Base-by-base conservation (phyloP, 2,113 vertebrate species). In the Archocentrus centrarchus region DNA sequence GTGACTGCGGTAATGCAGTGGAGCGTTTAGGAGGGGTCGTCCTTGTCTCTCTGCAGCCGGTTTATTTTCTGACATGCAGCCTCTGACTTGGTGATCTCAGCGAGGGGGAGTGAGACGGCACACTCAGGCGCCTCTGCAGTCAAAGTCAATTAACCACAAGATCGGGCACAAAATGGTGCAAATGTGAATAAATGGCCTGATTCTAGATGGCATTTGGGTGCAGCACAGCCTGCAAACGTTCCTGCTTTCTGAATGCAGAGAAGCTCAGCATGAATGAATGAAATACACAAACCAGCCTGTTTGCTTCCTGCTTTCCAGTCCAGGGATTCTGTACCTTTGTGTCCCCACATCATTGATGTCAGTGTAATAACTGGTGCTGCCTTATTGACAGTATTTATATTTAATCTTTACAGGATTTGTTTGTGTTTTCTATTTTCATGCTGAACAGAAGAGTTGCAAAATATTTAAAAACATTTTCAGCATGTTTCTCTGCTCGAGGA, bases 141-240 rank as follows among this genome's bases (percentile, higher is more conserved):
- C n/a, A 59, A 15, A 59, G 24, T 73, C 81, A 53, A 81, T 88
- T 88, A 85, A 44, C 15, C 64, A 75, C 80, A 35, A 78, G 39
- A 77, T 77, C 61, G 53, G 30, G 39, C n/a, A 3, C 41, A 64
- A 83, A 77, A 87, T 58, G 79, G 22, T 53, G 39, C 32, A 66
- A 37, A 87, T 78, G 58, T 78, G 58, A 64, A 80, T 47, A 58
- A 87, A 78, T 32, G 53, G 20, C 15, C 47, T 58, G 39, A 78
- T 70, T 62, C 14, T 37, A 1, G 24, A 59, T 1, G 66, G 32
- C 13, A 73, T 11, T 75, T 4, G n/a, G 20, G 11, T 66, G 47
- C 17, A 80, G 44, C 24, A 53, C 24, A 53, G 60, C 61, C 41
- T 41, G 64, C 59, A 86, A 44, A 66, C 1, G 35, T 20, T 35